Evolutionary conservation across 2,888 invertebrate genomes (phyloP).

Genomic region (Microplitis manilae): DNA sequence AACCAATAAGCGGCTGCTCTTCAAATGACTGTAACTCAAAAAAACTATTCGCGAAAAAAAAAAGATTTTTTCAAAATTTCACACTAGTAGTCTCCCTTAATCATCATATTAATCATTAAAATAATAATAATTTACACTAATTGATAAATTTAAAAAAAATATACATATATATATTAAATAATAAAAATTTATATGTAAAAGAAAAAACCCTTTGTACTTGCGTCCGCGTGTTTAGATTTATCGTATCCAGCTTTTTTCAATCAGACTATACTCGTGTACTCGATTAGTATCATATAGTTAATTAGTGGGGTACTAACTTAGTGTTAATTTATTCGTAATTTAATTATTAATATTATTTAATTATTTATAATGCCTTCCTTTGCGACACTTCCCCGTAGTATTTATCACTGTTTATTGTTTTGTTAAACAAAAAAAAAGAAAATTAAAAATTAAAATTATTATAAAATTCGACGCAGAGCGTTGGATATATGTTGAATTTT

Average conservation of each 20-base stretch:
- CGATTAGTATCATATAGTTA: neutral
- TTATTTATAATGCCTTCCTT: constrained; percentile 7
- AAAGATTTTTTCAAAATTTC: too few species aligned
- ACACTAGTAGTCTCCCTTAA: too few species aligned
- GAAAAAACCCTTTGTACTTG: neutral
- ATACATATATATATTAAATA: neutral
- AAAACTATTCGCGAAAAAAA: too few species aligned
- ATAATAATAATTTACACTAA: neutral
- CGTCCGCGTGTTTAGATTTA: neutral
- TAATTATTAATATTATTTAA: neutral
- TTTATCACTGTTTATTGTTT: constrained; percentile 7
- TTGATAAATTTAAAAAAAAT: constrained; percentile 11
- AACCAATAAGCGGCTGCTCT: too few species aligned
- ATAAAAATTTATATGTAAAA: neutral
- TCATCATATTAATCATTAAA: neutral
- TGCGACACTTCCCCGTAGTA: neutral
- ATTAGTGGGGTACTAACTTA: neutral
- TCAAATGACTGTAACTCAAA: too few species aligned
- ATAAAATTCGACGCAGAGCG: neutral
- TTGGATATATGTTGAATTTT: neutral
- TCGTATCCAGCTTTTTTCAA: neutral
- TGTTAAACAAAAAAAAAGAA: neutral
- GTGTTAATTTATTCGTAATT: neutral
- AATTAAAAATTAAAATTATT: neutral
- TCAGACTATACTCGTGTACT: neutral